Evolutionary conservation across 2,888 invertebrate species (phyloP).

Genomic region (Tineola bisselliella): DNA sequence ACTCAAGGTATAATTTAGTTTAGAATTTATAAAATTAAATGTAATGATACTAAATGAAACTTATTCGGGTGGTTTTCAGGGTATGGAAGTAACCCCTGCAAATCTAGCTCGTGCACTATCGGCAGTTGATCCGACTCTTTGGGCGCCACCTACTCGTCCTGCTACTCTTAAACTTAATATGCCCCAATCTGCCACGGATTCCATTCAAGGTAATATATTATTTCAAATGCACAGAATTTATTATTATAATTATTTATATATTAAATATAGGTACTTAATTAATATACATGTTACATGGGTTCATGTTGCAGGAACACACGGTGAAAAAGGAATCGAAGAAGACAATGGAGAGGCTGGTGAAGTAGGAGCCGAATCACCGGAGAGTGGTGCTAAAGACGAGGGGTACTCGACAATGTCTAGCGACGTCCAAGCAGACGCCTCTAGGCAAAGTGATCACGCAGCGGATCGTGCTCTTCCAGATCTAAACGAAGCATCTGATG

Average conservation of each 20-base stretch:
- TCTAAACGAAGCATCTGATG: constrained; percentile 78
- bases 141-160: constrained; percentile 75
- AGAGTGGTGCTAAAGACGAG: constrained; percentile 81
- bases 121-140: constrained; percentile 72
- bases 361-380: constrained; percentile 78
- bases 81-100: constrained; percentile 71
- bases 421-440: constrained; percentile 79
- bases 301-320: constrained; percentile 38
- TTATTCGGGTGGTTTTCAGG: constrained; percentile 48
- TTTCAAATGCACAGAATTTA: too few species aligned
- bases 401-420: constrained; percentile 88
- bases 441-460: constrained; percentile 66
- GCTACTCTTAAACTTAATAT: constrained; percentile 76
- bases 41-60: too few species aligned
- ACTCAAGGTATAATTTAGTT: constrained; percentile 47
- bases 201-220: constrained; percentile 32
- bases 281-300: too few species aligned
- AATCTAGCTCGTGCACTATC: constrained; percentile 71
- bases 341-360: constrained; percentile 69
- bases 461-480: constrained; percentile 72
- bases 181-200: constrained; percentile 59
- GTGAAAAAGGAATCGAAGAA: constrained; percentile 49
- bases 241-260: too few species aligned
- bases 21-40: too few species aligned
- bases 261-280: too few species aligned